Evolutionary conservation across 2,888 invertebrate species (phyloP).

Genomic region (Eilema griseolum): DNA sequence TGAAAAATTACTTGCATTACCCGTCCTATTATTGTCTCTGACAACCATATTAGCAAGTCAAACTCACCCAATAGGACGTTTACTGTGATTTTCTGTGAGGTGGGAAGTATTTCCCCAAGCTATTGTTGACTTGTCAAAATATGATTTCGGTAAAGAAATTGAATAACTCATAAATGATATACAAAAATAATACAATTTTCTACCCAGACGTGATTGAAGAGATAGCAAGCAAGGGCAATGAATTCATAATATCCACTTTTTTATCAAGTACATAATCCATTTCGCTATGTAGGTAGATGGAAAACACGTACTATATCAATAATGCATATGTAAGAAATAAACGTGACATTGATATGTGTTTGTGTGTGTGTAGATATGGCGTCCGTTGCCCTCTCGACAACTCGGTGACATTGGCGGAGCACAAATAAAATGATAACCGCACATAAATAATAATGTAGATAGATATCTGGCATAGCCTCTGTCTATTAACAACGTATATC

Average conservation of each 20-base stretch:
- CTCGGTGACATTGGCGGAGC: constrained; percentile 85
- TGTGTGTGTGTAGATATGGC: constrained; percentile 76
- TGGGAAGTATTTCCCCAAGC: not conserved
- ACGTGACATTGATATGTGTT: constrained; percentile 58
- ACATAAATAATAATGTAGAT: constrained; percentile 73
- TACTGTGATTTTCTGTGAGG: not conserved
- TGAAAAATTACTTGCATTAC: not conserved
- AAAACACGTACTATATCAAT: constrained; percentile 55
- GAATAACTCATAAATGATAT: constrained; percentile 1
- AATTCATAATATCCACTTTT: constrained; percentile 73
- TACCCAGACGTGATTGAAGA: constrained; percentile 57
- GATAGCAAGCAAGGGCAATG: constrained; percentile 76
- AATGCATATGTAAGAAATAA: constrained; percentile 58
- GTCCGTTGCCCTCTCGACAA: constrained; percentile 84
- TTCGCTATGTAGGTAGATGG: constrained; percentile 64
- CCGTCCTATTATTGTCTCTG: not conserved
- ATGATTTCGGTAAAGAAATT: not conserved
- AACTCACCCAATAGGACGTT: not conserved
- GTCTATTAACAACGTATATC: constrained; percentile 59
- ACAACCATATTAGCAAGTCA: not conserved
- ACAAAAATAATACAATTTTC: constrained; percentile 31
- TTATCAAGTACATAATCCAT: constrained; percentile 72
- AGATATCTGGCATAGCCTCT: constrained; percentile 56
- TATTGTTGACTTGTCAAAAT: not conserved
- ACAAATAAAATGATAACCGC: constrained; percentile 82